Evolutionary conservation across 1,140 invertebrate species (phyloP).

Genomic region (Drosophila kepulauana): DNA sequence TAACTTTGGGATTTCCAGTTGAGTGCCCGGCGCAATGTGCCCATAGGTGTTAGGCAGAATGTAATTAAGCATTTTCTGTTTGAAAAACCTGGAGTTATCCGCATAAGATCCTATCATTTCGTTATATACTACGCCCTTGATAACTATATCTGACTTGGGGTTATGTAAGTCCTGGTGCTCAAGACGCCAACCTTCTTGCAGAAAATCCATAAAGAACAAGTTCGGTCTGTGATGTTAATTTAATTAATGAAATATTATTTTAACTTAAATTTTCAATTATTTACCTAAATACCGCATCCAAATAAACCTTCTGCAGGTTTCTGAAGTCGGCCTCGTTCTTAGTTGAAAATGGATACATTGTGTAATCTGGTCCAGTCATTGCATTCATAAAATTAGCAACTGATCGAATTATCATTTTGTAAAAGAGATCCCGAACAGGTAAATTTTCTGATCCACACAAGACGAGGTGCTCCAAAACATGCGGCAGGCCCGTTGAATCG

Average conservation of each 20-base stretch:
- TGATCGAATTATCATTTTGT: constrained; percentile 96
- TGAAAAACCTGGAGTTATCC: constrained; percentile 92
- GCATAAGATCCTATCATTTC: constrained; percentile 98
- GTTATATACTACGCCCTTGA: constrained; percentile 98
- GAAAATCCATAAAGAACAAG: constrained; percentile 92
- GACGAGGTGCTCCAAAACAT: constrained; percentile 96
- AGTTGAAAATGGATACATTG: constrained; percentile 96
- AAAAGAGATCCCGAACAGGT: constrained; percentile 95
- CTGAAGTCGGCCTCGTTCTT: constrained; percentile 94
- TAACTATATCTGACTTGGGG: constrained; percentile 89
- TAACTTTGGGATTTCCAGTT: constrained; percentile 92
- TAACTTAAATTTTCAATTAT: not conserved
- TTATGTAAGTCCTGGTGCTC: constrained; percentile 93
- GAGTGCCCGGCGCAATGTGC: constrained; percentile 94
- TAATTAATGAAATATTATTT: not conserved
- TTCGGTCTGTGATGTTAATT: constrained; percentile 87
- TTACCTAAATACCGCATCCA: constrained; percentile 92
- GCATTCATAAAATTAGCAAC: constrained; percentile 98
- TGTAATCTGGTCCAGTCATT: constrained; percentile 95
- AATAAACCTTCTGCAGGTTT: constrained; percentile 93
- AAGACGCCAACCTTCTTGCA: constrained; percentile 97
- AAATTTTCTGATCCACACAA: constrained; percentile 95
- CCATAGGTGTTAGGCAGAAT: constrained; percentile 92
- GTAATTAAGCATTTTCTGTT: constrained; percentile 90
- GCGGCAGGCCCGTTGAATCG: constrained; percentile 95